Evolutionary conservation across 1,140 invertebrate genomes (phyloP), one percentile per base, ranked within the genome.

Genomic region (Conus betulinus): DNA sequence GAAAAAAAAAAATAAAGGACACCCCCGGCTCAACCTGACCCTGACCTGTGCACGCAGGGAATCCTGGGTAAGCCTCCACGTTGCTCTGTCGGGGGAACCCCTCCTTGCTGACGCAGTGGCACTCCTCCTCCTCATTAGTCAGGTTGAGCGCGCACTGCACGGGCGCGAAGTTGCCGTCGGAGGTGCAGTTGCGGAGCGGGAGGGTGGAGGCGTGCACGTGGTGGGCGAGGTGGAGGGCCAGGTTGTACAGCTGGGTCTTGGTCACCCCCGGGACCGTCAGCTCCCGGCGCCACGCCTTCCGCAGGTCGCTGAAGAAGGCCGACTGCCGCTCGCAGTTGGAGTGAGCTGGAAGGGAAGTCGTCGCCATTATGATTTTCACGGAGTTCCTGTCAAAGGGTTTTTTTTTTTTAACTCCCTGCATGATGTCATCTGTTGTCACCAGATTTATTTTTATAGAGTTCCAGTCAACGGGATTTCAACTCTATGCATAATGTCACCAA

Each of bases 111-210:
- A 78, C 85, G 57, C 85, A 87, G 51, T 57, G 53, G 20, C 85
- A 87, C 39, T 17, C 27, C 85, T 87, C 85, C n/a, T 10, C 57
- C 25, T 51, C 20, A 13, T n/a, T 53, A 8, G n/a, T 39, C 74
- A 87, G 20, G 39, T 51, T 39, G 5, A 76, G 39, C 85, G 51
- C 11, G 53, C 85, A 87, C 85, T 87, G 85, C 52, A 79, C 74
- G 74, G 51, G 85, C 11, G 39, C 57, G 57, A 78, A 87, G 85
- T 55, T 53, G 25, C 85, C 85, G 57, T 87, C 78, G 2, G 78
- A 27, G 17, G 85, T 57, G 85, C 85, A 87, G 74, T 78, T 79
- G 4, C 67, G n/a, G 74, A 87, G 85, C 25, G 85, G 85, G 23
- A 87, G 85, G 1, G 15, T 17, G 7, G 57, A 10, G 25, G 53